Percentiles rank a stretch among this genome's conserved stretches.
Evolutionary conservation across 2,113 vertebrate species (phyloP).

Genomic region (Pachypanchax playfairii): DNA sequence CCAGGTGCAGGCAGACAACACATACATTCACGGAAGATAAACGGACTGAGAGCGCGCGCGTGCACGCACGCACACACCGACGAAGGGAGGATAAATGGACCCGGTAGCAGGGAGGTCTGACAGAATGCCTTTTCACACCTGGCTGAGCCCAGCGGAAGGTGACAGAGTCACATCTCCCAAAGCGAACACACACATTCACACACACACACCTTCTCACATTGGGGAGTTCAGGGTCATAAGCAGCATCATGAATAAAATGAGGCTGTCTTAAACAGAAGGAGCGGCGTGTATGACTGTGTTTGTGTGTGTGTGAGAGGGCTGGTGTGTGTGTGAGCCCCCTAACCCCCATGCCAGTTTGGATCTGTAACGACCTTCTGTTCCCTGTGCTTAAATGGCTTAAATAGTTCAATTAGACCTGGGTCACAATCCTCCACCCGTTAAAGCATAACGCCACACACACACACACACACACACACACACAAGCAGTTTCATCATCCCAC

Average conservation of each 20-base stretch:
- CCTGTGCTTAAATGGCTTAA: slow-evolving; percentile 81
- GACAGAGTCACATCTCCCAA: slow-evolving; percentile 79
- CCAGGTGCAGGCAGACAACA: slow-evolving; percentile 79
- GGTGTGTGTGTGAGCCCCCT: slow-evolving; percentile 49
- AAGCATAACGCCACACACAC: slow-evolving; percentile 61
- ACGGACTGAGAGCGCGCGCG: no score
- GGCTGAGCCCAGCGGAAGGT: slow-evolving; percentile 82
- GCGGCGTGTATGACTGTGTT: slow-evolving; percentile 54
- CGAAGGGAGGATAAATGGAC: slow-evolving; percentile 73
- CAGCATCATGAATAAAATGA: slow-evolving; percentile 82
- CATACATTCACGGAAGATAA: slow-evolving; percentile 66
- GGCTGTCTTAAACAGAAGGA: slow-evolving; percentile 77
- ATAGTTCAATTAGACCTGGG: slow-evolving; percentile 83
- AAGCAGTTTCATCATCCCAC: slow-evolving; percentile 31
- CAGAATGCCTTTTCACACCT: slow-evolving; percentile 87
- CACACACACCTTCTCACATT: slow-evolving; percentile 65
- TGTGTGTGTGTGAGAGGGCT: slow-evolving; percentile 30
- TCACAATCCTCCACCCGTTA: slow-evolving; percentile 82
- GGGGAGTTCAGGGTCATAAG: slow-evolving; percentile 81
- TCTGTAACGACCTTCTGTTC: slow-evolving; percentile 81
- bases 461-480: slow-evolving; percentile 30
- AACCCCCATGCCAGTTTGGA: slow-evolving; percentile 79
- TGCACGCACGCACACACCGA: no score
- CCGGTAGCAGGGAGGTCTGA: slow-evolving; percentile 81
- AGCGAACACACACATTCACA: slow-evolving; percentile 52